Conservation (phyloP, 2,888 invertebrate genomes). For the Kryphioiulus occultus region DNA sequence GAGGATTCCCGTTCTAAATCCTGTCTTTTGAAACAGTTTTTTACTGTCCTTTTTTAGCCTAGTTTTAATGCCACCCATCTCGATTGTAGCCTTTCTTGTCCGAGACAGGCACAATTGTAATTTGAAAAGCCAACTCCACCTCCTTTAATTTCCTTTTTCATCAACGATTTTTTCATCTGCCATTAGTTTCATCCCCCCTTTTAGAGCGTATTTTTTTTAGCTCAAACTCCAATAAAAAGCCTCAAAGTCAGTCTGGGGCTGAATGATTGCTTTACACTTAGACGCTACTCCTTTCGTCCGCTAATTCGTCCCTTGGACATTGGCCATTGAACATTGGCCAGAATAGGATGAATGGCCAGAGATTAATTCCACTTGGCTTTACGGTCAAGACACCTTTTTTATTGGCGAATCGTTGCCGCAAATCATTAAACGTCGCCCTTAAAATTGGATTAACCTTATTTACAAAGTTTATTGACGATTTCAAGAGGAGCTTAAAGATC, state of each 20-base stretch:
- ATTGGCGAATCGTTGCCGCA: neutral
- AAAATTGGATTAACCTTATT: neutral
- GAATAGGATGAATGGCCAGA: neutral
- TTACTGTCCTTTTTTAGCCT: neutral
- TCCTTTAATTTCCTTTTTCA: neutral
- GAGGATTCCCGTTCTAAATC: neutral
- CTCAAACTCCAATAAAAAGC: neutral
- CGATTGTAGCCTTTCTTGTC: neutral
- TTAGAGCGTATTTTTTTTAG: neutral
- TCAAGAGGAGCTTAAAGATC: neutral
- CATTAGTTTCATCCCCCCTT: neutral
- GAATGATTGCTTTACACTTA: conserved; percentile 31
- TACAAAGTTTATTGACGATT: neutral
- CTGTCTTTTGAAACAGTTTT: neutral
- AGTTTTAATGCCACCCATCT: neutral
- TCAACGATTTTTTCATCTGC: neutral
- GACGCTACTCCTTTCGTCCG: neutral
- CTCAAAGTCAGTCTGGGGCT: neutral
- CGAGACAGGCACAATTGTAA: neutral
- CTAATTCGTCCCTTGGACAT: neutral
- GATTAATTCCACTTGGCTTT: neutral
- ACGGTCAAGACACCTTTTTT: neutral
- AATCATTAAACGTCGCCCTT: neutral
- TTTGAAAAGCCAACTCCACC: neutral
- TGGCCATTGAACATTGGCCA: neutral